Percentiles rank a stretch among this genome's conserved stretches.
Evolutionary conservation across 2,797 vertebrate genomes (phyloP).

Genomic region (Muscicapa striata): DNA sequence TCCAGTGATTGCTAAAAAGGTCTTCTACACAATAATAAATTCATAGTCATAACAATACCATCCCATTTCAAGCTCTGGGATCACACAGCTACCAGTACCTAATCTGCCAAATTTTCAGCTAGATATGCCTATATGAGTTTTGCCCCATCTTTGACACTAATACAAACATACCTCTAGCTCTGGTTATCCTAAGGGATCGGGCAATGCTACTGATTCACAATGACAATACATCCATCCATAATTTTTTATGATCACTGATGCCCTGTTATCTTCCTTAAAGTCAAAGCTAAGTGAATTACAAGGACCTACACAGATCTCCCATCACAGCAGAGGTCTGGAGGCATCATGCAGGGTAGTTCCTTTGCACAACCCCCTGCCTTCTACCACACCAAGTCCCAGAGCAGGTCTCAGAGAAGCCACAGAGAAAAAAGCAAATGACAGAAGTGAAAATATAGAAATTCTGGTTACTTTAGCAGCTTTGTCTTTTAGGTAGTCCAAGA

Average conservation of each 20-base stretch:
- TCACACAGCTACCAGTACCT: neutral
- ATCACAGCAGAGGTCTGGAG: neutral
- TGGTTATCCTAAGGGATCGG: neutral
- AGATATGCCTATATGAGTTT: neutral
- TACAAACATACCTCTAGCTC: neutral
- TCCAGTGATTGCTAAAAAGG: neutral
- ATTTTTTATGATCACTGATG: neutral
- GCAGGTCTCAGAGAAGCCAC: neutral
- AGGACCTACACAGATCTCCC: neutral
- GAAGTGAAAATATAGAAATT: neutral
- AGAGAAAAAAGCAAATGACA: neutral
- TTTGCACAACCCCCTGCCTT: neutral
- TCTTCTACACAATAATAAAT: neutral
- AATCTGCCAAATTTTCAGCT: neutral
- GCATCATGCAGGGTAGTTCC: neutral
- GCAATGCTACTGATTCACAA: neutral
- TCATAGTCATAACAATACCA: neutral
- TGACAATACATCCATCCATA: neutral
- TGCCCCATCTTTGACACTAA: neutral
- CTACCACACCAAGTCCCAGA: neutral
- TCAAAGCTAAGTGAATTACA: neutral
- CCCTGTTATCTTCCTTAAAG: neutral
- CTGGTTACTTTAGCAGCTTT: neutral
- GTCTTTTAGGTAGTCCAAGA: neutral
- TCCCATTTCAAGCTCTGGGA: neutral